A percentile compares a stretch with the other conserved stretches of the same genome.
Conservation (phyloP, 2,797 vertebrate species). For the Galagoides demidoff region DNA sequence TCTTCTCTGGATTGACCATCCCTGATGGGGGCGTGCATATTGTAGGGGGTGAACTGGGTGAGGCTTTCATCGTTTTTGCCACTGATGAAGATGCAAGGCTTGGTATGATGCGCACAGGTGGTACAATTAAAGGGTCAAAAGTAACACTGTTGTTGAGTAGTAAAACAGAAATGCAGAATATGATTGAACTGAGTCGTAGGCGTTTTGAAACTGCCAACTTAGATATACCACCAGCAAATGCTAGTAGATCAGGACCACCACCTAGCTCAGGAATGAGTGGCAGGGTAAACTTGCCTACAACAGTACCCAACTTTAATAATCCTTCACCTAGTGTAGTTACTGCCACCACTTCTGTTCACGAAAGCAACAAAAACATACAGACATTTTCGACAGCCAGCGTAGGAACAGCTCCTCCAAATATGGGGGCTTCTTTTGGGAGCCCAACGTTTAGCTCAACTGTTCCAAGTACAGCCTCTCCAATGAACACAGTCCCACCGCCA, state of each 20-base stretch:
- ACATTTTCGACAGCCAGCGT: slow-evolving; percentile 92
- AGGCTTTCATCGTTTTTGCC: slow-evolving; percentile 99
- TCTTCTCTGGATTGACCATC: slow-evolving; percentile 99
- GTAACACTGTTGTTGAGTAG: slow-evolving; percentile 98
- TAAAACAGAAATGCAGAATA: slow-evolving; percentile 99
- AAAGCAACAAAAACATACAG: slow-evolving; percentile 93
- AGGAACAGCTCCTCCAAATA: slow-evolving; percentile 92
- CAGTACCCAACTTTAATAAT: slow-evolving; percentile 93
- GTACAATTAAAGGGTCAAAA: slow-evolving; percentile 99
- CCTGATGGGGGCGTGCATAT: slow-evolving; percentile 99
- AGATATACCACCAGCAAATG: slow-evolving; percentile 92
- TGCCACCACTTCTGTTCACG: slow-evolving; percentile 92
- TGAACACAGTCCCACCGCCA: slow-evolving; percentile 94
- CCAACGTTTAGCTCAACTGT: slow-evolving; percentile 93
- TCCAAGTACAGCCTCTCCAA: slow-evolving; percentile 93
- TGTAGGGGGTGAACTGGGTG: slow-evolving; percentile 99
- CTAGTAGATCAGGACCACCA: slow-evolving; percentile 91
- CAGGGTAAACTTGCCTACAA: slow-evolving; percentile 92
- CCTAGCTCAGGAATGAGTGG: slow-evolving; percentile 91
- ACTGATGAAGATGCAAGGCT: slow-evolving; percentile 99
- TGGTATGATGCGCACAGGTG: slow-evolving; percentile 99
- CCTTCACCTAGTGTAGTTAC: slow-evolving; percentile 92
- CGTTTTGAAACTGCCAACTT: slow-evolving; percentile 96
- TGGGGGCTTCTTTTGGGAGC: slow-evolving; percentile 94
- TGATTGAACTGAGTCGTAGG: slow-evolving; percentile 99